These are phyloP conservation scores for Clarias magur DNA, from an alignment of 2,113 vertebrate species.

Conservation along the genomic window DNA sequence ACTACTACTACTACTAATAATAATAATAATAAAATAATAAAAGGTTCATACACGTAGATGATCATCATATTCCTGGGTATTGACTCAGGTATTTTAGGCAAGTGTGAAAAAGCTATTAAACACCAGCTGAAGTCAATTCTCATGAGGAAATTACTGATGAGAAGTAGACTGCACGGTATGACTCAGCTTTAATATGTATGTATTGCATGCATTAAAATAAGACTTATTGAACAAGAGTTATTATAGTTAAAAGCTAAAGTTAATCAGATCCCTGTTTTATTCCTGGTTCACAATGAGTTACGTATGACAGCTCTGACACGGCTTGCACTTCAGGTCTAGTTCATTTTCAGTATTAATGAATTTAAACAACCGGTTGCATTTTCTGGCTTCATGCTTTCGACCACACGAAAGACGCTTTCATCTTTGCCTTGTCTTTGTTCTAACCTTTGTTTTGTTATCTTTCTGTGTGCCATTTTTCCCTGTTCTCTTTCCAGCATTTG, in stretches of 20 bases:
- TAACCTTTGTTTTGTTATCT: background rate
- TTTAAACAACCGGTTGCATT: constrained; percentile 35
- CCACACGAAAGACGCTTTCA: constrained; percentile 30
- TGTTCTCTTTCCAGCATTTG: constrained; percentile 13
- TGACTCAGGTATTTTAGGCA: background rate
- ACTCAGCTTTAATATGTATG: background rate
- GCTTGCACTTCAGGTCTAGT: constrained; percentile 41
- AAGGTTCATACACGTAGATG: background rate
- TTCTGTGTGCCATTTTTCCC: background rate
- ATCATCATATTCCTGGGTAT: background rate
- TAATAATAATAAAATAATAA: background rate
- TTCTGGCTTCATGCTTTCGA: constrained; percentile 34
- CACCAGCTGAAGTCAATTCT: background rate
- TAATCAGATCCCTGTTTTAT: background rate
- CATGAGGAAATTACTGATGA: background rate
- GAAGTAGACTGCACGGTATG: background rate
- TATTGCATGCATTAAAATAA: background rate
- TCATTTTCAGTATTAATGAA: constrained; percentile 32
- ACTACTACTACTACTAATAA: too few relatives aligned
- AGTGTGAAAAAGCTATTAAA: background rate
- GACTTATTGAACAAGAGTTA: background rate
- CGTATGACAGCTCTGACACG: constrained; percentile 33
- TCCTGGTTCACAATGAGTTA: constrained; percentile 17
- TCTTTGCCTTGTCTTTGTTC: background rate
- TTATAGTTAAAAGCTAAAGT: background rate